phyloP scores from a whole-genome alignment of 2,113 vertebrate genomes.

The Felis chaus region DNA sequence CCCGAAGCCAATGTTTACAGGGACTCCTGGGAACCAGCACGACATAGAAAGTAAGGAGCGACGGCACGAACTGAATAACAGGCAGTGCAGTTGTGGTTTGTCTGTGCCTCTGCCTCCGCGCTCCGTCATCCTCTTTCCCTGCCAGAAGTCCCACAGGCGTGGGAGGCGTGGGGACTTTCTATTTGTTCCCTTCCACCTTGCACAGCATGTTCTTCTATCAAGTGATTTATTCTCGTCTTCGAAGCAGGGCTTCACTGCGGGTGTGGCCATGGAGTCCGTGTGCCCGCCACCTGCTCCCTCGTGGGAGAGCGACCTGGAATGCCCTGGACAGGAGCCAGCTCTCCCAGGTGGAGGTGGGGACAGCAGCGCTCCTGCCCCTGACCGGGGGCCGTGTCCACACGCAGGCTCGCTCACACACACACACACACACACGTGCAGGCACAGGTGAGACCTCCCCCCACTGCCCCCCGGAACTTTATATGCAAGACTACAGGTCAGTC shows the following conservation, averaged over 20 bases:
- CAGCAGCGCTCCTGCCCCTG: no score
- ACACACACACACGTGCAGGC: no score
- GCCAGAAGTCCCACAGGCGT: not conserved
- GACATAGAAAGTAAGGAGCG: not conserved
- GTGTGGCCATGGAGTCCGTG: not conserved
- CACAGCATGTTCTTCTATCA: constrained; percentile 56
- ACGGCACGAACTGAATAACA: not conserved
- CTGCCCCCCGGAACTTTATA: not conserved
- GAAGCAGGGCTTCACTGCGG: not conserved
- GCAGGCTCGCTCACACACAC: no score
- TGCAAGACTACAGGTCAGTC: not conserved
- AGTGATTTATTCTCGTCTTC: constrained; percentile 40
- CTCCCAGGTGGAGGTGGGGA: not conserved
- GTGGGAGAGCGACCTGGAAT: not conserved
- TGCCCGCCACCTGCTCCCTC: not conserved
- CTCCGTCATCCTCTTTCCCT: not conserved
- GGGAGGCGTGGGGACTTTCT: constrained; percentile 47
- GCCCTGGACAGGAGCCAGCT: not conserved
- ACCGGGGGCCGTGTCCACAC: not conserved
- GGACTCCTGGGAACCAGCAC: not conserved
- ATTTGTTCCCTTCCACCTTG: constrained; percentile 51
- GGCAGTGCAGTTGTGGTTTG: not conserved
- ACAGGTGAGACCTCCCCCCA: no score
- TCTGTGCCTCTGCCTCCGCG: not conserved
- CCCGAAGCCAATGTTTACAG: not conserved